Conservation (phyloP, 2,113 vertebrate genomes). For the Anguilla japonica region DNA sequence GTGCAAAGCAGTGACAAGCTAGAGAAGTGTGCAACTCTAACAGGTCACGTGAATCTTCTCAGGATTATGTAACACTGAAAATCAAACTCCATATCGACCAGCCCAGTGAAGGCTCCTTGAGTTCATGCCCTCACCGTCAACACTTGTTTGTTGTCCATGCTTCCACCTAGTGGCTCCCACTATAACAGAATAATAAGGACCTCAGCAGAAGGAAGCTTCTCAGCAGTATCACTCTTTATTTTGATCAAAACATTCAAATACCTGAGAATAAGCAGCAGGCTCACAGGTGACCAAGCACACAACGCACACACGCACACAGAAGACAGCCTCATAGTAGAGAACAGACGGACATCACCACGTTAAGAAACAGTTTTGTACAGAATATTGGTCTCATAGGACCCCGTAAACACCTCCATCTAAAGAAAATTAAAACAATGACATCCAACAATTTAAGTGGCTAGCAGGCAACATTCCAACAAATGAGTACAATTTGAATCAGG, state of each 20-base stretch:
- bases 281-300: slow-evolving; percentile 56
- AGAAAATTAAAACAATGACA: slow-evolving; percentile 53
- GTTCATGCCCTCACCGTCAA: not conserved
- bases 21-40: not conserved
- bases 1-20: not conserved
- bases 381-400: slow-evolving; percentile 66
- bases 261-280: slow-evolving; percentile 28
- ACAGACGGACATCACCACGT: slow-evolving; percentile 57
- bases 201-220: not conserved
- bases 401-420: slow-evolving; percentile 60
- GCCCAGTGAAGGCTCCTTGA: not conserved
- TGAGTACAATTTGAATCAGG: not conserved
- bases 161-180: slow-evolving; percentile 9
- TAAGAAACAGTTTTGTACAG: slow-evolving; percentile 69
- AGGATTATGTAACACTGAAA: not conserved
- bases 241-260: slow-evolving; percentile 11
- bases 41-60: not conserved
- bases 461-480: slow-evolving; percentile 1
- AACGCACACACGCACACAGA: slow-evolving; percentile 5
- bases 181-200: not conserved
- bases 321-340: slow-evolving; percentile 30
- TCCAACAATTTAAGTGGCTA: slow-evolving; percentile 47
- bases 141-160: not conserved
- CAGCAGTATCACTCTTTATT: not conserved
- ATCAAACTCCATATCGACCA: not conserved